These are phyloP conservation scores for Prochilodus magdalenae DNA, from an alignment of 2,113 vertebrate species.

Conservation along the genomic window DNA sequence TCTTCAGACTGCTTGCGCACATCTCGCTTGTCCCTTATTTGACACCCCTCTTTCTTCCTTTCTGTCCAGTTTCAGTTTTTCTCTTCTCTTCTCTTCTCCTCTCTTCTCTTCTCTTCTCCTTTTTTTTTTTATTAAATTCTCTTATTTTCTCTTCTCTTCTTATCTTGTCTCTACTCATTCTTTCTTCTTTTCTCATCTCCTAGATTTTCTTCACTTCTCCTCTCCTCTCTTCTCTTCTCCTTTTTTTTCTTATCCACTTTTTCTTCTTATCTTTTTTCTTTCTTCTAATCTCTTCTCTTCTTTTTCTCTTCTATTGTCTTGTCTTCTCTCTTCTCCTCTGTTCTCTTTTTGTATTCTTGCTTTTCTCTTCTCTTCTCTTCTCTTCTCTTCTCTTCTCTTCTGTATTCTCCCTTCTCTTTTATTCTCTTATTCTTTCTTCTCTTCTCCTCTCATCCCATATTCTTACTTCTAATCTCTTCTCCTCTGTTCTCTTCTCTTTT, in stretches of 20 bases:
- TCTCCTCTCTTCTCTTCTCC: neutral
- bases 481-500: no score
- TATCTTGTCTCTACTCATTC: neutral
- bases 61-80: neutral
- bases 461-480: no score
- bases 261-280: neutral
- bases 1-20: constrained; percentile 1
- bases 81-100: neutral
- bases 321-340: no score
- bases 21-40: constrained; percentile 3
- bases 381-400: neutral
- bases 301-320: neutral
- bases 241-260: neutral
- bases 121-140: neutral
- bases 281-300: neutral
- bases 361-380: neutral
- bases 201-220: no score
- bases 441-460: no score
- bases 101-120: neutral
- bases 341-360: neutral
- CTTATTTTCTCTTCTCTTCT: neutral
- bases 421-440: neutral
- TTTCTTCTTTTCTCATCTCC: no score
- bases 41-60: neutral
- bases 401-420: no score